A percentile compares a stretch with the other conserved stretches of the same genome.
phyloP scores from a whole-genome alignment of 2,797 vertebrate genomes.

The Botia almorhae region DNA sequence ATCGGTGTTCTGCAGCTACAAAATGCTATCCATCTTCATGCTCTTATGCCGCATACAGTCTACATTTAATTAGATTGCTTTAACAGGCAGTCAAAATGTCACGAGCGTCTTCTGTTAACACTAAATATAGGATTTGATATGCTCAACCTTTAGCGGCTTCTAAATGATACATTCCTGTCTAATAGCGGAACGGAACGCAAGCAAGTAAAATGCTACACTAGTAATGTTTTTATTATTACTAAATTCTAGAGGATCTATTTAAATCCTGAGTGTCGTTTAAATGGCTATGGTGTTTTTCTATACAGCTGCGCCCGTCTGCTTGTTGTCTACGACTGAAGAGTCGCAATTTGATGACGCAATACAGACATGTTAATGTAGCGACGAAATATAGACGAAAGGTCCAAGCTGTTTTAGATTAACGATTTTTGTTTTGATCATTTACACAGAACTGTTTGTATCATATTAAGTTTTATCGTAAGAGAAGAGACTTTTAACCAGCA shows the following conservation, averaged over 20 bases:
- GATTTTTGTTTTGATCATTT: no score
- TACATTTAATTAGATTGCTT: not conserved
- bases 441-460: no score
- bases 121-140: slow-evolving; percentile 59
- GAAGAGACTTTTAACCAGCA: no score
- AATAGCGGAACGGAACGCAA: not conserved
- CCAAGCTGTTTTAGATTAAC: no score
- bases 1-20: not conserved
- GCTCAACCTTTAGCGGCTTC: not conserved
- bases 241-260: not conserved
- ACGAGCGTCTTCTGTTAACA: slow-evolving; percentile 51
- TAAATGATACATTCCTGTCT: not conserved
- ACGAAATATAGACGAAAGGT: not conserved
- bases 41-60: not conserved
- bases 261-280: not conserved
- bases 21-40: not conserved
- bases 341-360: slow-evolving; percentile 67
- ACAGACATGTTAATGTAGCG: slow-evolving; percentile 35
- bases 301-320: not conserved
- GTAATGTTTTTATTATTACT: not conserved
- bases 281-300: not conserved
- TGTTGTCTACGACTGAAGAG: slow-evolving; percentile 60
- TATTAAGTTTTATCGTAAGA: no score
- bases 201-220: not conserved
- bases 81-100: slow-evolving; percentile 50